Base-by-base conservation (phyloP, 2,113 vertebrate species). In the Choloepus hoffmanni region DNA sequence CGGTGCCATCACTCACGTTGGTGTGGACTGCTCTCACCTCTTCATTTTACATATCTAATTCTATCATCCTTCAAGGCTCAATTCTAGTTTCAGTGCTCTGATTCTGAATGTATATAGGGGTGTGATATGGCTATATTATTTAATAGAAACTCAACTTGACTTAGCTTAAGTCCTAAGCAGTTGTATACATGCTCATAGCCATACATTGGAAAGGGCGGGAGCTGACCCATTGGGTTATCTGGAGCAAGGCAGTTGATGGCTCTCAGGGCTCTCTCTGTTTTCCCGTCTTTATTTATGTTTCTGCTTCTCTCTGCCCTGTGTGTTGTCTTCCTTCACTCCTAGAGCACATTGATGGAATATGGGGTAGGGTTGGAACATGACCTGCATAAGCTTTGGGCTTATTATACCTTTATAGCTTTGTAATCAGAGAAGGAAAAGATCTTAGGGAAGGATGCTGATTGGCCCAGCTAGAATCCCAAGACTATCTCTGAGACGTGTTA, bases 81-180 rank as follows among this genome's bases (percentile, higher is more conserved):
- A 23, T 78, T 91, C 77, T 95, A 84, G 21, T 84, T 87, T 88
- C 83, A 84, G 48, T 84, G 16, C 5, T 45, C 74, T 53, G 43
- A 65, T 90, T 86, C 50, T 90, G n/a, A 43, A 65, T 76, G 23
- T 77, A 12, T 77, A 9, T 21, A 48, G 45, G 19, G n/a, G 3
- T 28, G 53, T 83, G 76, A 78, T 85, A 7, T n/a, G 50, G 67
- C 13, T 81, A 4, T 62, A 33, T 67, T 73, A 36, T 36, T 36
- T 36, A 60, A 87, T 10, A 74, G 70, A 91, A 77, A 83, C 33
- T 94, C 70, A 36, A 36, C 36, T 36, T 36, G 67, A 43, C 1
- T 67, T 43, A 67, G n/a, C n/a, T 67, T 85, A 67, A 89, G 65
- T 48, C 72, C 21, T 45, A 63, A 85, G 78, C 26, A 19, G 24